Base-by-base conservation (phyloP, 2,888 invertebrate species). In the Ametastegia equiseti region DNA sequence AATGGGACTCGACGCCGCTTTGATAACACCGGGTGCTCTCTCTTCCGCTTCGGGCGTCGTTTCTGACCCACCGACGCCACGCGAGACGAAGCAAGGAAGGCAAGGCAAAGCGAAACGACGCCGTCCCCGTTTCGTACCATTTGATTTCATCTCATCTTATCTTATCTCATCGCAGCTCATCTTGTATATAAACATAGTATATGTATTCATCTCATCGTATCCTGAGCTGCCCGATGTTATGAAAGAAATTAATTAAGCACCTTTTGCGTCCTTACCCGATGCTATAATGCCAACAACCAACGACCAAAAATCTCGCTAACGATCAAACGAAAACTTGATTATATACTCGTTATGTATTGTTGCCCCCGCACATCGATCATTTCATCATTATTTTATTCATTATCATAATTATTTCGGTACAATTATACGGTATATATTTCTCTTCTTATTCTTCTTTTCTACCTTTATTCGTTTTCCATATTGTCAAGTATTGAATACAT, bases 291-390 rank as follows among this genome's bases (percentile, higher is more conserved):
- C n/a, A n/a, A n/a, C n/a, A n/a, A n/a, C n/a, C n/a, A n/a, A n/a
- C n/a, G 19, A 54, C 30, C 39, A 39, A 15, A 67, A 36, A 23
- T 7, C 45, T 47, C 5, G n/a, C 45, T 71, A 71, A 71, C 47
- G 71, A 71, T 71, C 45, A 71, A 71, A 71, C 71, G 71, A 30
- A 71, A 30, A 47, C 42, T 71, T 71, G 71, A 71, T 71, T 71
- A 45, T n/a, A n/a, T 42, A 45, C 47, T 71, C 71, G 71, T 71
- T 47, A 71, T 67, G n/a, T n/a, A 60, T 67, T 67, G 67, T 67
- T 67, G 19, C 39, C 39, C 39, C 36, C 19, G n/a, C 39, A 19
- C 67, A 19, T 9, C 67, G 39, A 67, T 67, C n/a, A 19, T 11
- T 5, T 67, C 30, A 71, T 71, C 45, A 47, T 71, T 71, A 71